Evolutionary conservation across 2,113 vertebrate genomes (phyloP), one percentile per base, ranked within the genome.

Genomic region (Morone saxatilis): DNA sequence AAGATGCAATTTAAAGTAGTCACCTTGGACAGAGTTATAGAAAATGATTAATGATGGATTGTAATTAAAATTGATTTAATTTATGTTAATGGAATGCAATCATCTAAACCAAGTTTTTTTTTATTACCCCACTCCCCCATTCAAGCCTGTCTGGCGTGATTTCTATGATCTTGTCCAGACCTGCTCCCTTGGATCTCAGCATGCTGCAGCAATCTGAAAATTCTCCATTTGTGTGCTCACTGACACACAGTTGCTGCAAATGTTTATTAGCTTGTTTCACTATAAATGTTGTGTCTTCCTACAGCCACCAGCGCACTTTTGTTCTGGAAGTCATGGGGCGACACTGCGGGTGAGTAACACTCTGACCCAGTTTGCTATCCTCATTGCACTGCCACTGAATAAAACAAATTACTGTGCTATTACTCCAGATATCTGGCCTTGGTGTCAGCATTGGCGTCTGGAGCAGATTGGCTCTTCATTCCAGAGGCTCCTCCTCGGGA

Each of bases 271-370:
- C 31, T 59, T 36, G 12, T 66, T 50, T 60, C 2, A 31, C 16
- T 69, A 4, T 31, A 7, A 22, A 10, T 56, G 6, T 76, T 62
- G 47, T 66, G 22, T 84, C n/a, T 20, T 72, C 0, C 80, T 72
- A 47, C 94, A 99, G 98, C 92, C 98, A 99, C 90, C 98, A 99
- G 95, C 94, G 98, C 84, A 97, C 98, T 0, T 99, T 99, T 4
- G 97, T 99, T 84, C 89, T 99, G 90, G 98, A 99, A 90, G 97
- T 99, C 87, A 99, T 99, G 98, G 98, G 97, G 4, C 96, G 98
- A 16, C 98, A 99, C 91, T 99, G 98, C 0, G 98, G 98, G 98
- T 99, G 89, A 96, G 96, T 91, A 66, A 16, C 22, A 31, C 43
- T 65, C 40, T 6, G 38, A 54, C n/a, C 16, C 8, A 4, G 16